These are phyloP conservation scores for Amphipyra tragopoginis DNA, from an alignment of 2,888 invertebrate genomes.

Conservation along the genomic window DNA sequence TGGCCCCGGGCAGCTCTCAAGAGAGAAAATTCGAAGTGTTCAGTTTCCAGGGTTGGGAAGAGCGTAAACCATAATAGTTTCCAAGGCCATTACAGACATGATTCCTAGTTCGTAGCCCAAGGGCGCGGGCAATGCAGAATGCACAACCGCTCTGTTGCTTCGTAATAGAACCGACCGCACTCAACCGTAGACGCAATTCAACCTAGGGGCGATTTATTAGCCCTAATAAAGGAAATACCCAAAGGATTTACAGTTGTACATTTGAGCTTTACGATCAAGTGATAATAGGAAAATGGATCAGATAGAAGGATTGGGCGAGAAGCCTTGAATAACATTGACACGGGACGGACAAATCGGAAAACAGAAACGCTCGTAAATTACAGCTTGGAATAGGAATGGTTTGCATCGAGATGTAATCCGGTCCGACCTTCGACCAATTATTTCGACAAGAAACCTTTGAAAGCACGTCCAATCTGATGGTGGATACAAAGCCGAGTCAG, in stretches of 20 bases:
- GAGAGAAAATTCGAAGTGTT: slow-evolving; percentile 32
- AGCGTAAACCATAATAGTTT: slow-evolving; percentile 45
- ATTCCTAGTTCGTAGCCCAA: slow-evolving; percentile 51
- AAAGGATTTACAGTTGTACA: slow-evolving; percentile 36
- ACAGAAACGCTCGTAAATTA: slow-evolving; percentile 29
- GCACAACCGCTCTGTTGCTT: slow-evolving; percentile 46
- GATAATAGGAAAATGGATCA: slow-evolving; percentile 37
- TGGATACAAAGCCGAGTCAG: slow-evolving; percentile 14
- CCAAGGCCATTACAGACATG: slow-evolving; percentile 47
- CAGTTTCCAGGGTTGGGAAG: slow-evolving; percentile 35
- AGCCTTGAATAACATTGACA: slow-evolving; percentile 19
- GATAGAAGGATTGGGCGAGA: slow-evolving; percentile 25
- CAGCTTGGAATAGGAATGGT: slow-evolving; percentile 25
- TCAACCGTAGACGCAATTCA: slow-evolving; percentile 50
- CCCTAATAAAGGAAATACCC: slow-evolving; percentile 44
- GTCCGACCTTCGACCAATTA: slow-evolving; percentile 45
- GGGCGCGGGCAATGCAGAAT: slow-evolving; percentile 50
- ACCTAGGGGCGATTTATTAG: slow-evolving; percentile 48
- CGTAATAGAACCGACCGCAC: slow-evolving; percentile 41
- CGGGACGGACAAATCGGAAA: slow-evolving; percentile 21
- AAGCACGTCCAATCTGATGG: slow-evolving; percentile 36
- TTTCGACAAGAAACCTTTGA: slow-evolving; percentile 46
- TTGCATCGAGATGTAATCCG: slow-evolving; percentile 43
- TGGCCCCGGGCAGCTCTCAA: slow-evolving; percentile 26
- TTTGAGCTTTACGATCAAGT: slow-evolving; percentile 33